Conservation (phyloP, 1,140 invertebrate genomes). For the Capitella teleta region DNA sequence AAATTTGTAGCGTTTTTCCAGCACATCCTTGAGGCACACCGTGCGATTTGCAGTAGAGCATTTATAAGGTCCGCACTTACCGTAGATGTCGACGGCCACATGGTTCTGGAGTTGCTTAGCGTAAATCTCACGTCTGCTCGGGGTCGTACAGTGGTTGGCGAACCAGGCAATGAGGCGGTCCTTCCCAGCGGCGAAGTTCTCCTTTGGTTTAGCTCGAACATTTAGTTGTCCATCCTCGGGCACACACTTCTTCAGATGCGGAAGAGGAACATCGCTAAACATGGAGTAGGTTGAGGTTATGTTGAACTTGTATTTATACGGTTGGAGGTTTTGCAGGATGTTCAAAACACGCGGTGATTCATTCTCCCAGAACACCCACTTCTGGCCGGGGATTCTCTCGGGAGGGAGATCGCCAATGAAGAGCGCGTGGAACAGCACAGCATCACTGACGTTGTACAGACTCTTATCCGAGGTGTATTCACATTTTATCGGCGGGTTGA, state of each 20-base stretch:
- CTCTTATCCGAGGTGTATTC: background rate
- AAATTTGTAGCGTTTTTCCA: slow-evolving; percentile 74
- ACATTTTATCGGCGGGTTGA: background rate
- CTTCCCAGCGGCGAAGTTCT: slow-evolving; percentile 21
- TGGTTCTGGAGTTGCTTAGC: slow-evolving; percentile 45
- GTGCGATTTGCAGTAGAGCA: slow-evolving; percentile 48
- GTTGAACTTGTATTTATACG: background rate
- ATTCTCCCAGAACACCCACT: background rate
- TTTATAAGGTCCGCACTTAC: slow-evolving; percentile 44
- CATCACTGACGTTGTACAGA: background rate
- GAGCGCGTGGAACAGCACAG: background rate
- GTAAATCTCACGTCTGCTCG: slow-evolving; percentile 47
- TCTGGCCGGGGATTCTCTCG: background rate
- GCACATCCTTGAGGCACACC: slow-evolving; percentile 31
- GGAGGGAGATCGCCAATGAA: background rate
- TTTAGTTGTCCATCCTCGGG: background rate
- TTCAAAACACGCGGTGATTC: background rate
- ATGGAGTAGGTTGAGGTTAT: background rate
- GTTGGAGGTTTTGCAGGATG: background rate
- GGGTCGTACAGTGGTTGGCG: slow-evolving; percentile 48
- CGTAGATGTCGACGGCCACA: slow-evolving; percentile 55
- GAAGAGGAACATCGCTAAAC: background rate
- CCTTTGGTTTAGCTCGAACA: background rate
- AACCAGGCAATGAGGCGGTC: slow-evolving; percentile 40
- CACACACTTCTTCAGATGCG: background rate